These are phyloP conservation scores for Rhabdomys dilectus DNA, from an alignment of 2,113 vertebrate species.

Conservation along the genomic window DNA sequence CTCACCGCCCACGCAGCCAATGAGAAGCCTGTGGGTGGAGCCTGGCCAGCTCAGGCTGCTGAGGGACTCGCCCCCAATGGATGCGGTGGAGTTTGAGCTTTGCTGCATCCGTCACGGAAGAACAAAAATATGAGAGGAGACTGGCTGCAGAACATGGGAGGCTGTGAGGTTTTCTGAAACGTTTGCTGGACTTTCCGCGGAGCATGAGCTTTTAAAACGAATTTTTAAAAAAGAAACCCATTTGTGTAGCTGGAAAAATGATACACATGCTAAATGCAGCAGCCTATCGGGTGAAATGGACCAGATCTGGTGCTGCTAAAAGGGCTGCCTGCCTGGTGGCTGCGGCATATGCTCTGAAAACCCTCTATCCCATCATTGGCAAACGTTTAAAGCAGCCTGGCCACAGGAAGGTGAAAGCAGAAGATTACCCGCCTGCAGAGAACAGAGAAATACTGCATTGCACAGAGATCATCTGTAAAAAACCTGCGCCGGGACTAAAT, in stretches of 20 bases:
- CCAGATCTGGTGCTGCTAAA: conserved; percentile 88
- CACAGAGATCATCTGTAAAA: conserved; percentile 44
- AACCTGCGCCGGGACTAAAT: conserved; percentile 90
- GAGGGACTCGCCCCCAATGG: conserved; percentile 7
- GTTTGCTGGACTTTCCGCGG: conserved; percentile 48
- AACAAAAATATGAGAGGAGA: conserved; percentile 64
- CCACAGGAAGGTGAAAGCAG: conserved; percentile 52
- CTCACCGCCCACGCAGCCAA: conserved; percentile 74
- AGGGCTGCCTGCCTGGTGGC: conserved; percentile 91
- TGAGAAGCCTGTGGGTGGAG: conserved; percentile 78
- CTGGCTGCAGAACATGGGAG: conserved; percentile 44
- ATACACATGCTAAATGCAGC: conserved; percentile 92
- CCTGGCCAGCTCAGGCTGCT: conserved; percentile 31
- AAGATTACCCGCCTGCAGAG: conserved; percentile 37
- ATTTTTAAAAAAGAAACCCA: conserved; percentile 61
- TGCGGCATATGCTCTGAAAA: conserved; percentile 91
- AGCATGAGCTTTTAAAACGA: conserved; percentile 49
- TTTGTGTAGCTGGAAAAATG: conserved; percentile 87
- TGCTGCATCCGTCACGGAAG: conserved; percentile 6
- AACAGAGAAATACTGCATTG: conserved; percentile 65
- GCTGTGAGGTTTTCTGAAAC: conserved; percentile 63
- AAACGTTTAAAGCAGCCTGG: conserved; percentile 83
- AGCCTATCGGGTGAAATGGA: conserved; percentile 90
- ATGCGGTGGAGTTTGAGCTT: not conserved
- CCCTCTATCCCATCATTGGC: conserved; percentile 92